Percentiles rank a stretch among this genome's conserved stretches.
Evolutionary conservation across 2,888 invertebrate species (phyloP).

Genomic region (Papilio gigon): DNA sequence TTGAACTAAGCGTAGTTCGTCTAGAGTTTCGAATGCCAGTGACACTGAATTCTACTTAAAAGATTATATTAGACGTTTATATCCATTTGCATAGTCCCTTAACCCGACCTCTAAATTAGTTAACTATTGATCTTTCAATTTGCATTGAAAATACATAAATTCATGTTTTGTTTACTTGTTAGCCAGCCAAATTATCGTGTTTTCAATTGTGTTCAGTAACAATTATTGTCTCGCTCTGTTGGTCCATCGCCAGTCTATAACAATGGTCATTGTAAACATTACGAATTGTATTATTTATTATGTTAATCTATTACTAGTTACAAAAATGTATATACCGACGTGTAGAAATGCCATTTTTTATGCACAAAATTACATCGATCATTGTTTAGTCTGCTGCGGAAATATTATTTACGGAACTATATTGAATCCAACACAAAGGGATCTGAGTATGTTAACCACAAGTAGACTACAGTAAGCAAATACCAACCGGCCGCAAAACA

Average conservation of each 20-base stretch:
- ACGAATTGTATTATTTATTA: neutral
- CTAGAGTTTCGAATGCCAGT: too few relatives aligned
- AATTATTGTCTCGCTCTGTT: constrained; percentile 13
- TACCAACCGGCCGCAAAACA: constrained; percentile 10
- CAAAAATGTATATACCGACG: too few relatives aligned
- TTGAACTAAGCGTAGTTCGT: too few relatives aligned
- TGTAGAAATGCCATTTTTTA: too few relatives aligned
- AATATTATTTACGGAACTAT: neutral
- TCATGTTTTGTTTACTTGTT: constrained; percentile 4
- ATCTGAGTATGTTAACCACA: constrained; percentile 13
- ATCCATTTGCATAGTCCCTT: too few relatives aligned
- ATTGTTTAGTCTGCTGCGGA: neutral
- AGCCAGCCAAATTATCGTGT: constrained; percentile 5
- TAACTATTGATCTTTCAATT: neutral
- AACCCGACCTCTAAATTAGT: neutral
- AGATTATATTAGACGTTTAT: too few relatives aligned
- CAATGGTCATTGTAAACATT: constrained; percentile 3
- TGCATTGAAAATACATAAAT: neutral
- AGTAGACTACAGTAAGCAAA: constrained; percentile 10
- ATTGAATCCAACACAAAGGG: neutral
- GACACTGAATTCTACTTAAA: too few relatives aligned
- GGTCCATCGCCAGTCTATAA: constrained; percentile 22
- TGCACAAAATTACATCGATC: too few relatives aligned
- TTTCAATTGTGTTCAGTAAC: constrained; percentile 26
- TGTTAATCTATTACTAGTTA: neutral